Evolutionary conservation across 2,113 vertebrate genomes (phyloP), one percentile per base, ranked within the genome.

Genomic region (Ciconia stormi): DNA sequence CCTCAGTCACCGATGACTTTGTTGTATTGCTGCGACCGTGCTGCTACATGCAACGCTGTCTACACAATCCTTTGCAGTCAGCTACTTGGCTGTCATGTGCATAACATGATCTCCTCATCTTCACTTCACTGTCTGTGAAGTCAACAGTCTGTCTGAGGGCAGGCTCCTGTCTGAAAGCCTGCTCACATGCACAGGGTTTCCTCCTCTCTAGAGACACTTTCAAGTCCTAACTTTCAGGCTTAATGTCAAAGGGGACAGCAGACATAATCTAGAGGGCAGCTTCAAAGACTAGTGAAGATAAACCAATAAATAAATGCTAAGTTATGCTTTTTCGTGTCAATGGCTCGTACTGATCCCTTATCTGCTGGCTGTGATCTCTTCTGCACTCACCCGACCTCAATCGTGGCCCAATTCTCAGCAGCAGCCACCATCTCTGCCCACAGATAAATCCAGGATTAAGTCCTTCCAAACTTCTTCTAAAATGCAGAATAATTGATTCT

Each of bases 301-400:
- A 74, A 70, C 36, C 36, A 74, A 34, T 42, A 74, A 49, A 76
- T 42, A 74, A 74, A 83, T 79, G 56, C 21, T 87, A 90, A 56
- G 6, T 55, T 69, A 59, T 50, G 53, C 34, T 49, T n/a, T 59
- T 38, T 63, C 34, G 20, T 44, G 53, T 55, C 61, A 65, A 9
- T 29, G 42, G 61, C 30, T 89, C 71, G 22, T 40, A 9, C 27
- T 46, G 44, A 49, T 52, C 65, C 17, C n/a, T 52, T 29, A 42
- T 36, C 53, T 38, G 29, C 47, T 69, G 34, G 4, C n/a, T 65
- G 16, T 74, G 72, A 27, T 69, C 80, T 59, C 9, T 59, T 53
- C 63, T 78, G 70, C 38, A 21, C 76, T 66, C 65, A 56, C 2
- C 4, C 0, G 7, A 71, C 26, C 38, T n/a, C 2, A 0, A 8